Evolutionary conservation across 1,140 invertebrate genomes (phyloP).

Genomic region (Telenomus remus): DNA sequence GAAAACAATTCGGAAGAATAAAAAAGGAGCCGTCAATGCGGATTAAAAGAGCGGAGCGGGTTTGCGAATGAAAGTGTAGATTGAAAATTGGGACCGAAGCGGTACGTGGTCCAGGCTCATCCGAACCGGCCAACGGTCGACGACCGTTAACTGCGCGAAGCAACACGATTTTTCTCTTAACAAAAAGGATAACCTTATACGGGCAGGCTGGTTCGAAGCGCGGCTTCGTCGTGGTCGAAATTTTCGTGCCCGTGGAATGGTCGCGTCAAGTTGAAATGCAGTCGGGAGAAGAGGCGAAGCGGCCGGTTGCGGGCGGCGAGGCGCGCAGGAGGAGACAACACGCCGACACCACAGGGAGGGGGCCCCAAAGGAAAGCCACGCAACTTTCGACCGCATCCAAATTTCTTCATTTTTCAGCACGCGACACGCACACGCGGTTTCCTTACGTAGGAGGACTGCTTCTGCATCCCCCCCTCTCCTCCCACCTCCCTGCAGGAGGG

Average conservation of each 20-base stretch:
- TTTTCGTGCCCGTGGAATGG: conserved; percentile 50
- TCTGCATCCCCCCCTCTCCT: too few relatives aligned
- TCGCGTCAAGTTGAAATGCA: conserved; percentile 45
- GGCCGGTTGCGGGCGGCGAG: conserved; percentile 11
- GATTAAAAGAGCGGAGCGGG: too few relatives aligned
- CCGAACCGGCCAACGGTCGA: conserved; percentile 17
- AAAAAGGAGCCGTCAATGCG: too few relatives aligned
- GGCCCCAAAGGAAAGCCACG: conserved; percentile 38
- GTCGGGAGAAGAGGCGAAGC: conserved; percentile 24
- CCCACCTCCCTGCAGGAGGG: conserved; percentile 16
- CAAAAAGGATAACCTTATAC: conserved; percentile 57
- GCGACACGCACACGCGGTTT: conserved; percentile 54
- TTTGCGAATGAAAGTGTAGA: too few relatives aligned
- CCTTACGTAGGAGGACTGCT: conserved; percentile 50
- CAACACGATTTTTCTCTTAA: conserved; percentile 57
- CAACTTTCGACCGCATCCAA: conserved; percentile 54
- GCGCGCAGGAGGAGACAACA: conserved; percentile 10
- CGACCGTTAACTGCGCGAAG: conserved; percentile 51
- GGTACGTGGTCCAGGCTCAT: too few relatives aligned
- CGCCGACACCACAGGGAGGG: conserved; percentile 10
- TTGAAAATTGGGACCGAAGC: too few relatives aligned
- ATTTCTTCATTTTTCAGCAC: conserved; percentile 61
- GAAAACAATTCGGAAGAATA: too few relatives aligned
- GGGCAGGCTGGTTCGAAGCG: conserved; percentile 42
- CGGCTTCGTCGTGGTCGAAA: conserved; percentile 46